Evolutionary conservation across 2,888 invertebrate genomes (phyloP).

Genomic region (Nudaria mundana): DNA sequence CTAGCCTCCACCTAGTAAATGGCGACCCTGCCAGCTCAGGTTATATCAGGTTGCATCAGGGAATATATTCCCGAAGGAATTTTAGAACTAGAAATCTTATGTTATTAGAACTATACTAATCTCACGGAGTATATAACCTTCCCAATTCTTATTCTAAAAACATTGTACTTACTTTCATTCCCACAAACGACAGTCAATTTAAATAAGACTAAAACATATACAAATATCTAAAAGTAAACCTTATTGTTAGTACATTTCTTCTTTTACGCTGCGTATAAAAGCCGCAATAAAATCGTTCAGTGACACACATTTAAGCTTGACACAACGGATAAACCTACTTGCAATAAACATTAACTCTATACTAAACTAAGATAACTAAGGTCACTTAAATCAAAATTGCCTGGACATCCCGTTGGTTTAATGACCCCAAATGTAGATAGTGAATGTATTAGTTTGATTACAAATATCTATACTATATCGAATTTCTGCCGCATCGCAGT

Average conservation of each 20-base stretch:
- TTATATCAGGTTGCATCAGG: too few relatives aligned
- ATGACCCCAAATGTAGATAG: slow-evolving; percentile 27
- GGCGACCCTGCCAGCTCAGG: too few relatives aligned
- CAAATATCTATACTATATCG: too few relatives aligned
- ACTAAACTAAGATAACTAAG: slow-evolving; percentile 5
- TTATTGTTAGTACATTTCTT: neutral
- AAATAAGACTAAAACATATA: too few relatives aligned
- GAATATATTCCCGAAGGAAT: too few relatives aligned
- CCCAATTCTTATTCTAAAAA: too few relatives aligned
- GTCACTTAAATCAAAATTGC: slow-evolving; percentile 14
- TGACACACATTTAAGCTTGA: slow-evolving; percentile 1
- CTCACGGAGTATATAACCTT: too few relatives aligned
- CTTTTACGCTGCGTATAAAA: slow-evolving; percentile 1
- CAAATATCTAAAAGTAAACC: neutral
- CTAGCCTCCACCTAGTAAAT: too few relatives aligned
- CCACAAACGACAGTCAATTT: neutral
- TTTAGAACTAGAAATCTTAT: too few relatives aligned
- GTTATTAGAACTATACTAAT: too few relatives aligned
- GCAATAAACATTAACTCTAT: slow-evolving; percentile 8
- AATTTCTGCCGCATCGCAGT: too few relatives aligned
- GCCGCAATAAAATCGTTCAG: neutral
- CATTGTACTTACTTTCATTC: too few relatives aligned
- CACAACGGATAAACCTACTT: neutral
- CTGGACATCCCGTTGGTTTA: slow-evolving; percentile 13
- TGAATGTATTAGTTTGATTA: slow-evolving; percentile 37